phyloP scores from a whole-genome alignment of 1,140 invertebrate species.

The Drosophila persimilis region DNA sequence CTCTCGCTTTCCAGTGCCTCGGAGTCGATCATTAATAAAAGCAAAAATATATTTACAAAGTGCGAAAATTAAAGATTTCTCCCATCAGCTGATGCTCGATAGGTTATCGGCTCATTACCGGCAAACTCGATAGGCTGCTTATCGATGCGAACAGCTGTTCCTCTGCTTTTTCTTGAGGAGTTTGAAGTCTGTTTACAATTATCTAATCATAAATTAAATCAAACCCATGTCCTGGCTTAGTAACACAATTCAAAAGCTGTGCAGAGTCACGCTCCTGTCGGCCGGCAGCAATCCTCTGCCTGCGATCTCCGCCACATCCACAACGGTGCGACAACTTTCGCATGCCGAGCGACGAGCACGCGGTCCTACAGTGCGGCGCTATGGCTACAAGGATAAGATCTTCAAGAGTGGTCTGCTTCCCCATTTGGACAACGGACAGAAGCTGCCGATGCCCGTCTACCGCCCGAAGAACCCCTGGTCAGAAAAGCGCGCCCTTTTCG shows the following conservation, averaged over 20 bases:
- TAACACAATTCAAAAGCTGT: slow-evolving; percentile 53
- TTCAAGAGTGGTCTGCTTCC: slow-evolving; percentile 88
- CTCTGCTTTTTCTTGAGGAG: neutral
- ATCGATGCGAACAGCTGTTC: slow-evolving; percentile 31
- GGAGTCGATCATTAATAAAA: slow-evolving; percentile 18
- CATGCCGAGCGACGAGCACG: slow-evolving; percentile 87
- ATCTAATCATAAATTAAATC: slow-evolving; percentile 63
- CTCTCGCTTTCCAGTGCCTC: slow-evolving; percentile 24
- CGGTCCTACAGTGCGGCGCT: slow-evolving; percentile 86
- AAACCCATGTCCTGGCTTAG: slow-evolving; percentile 60
- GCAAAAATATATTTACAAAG: neutral
- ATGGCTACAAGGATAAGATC: slow-evolving; percentile 89
- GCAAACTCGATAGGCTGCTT: neutral
- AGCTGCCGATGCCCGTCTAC: slow-evolving; percentile 86
- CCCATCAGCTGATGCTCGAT: slow-evolving; percentile 16
- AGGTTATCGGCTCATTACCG: neutral
- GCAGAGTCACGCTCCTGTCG: slow-evolving; percentile 11
- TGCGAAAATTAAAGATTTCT: slow-evolving; percentile 3
- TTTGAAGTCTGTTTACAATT: slow-evolving; percentile 60
- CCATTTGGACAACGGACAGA: slow-evolving; percentile 83
- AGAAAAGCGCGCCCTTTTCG: slow-evolving; percentile 91
- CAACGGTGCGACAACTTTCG: slow-evolving; percentile 85
- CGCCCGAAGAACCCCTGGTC: slow-evolving; percentile 89
- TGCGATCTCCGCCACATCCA: slow-evolving; percentile 21
- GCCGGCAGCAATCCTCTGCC: slow-evolving; percentile 15